Conservation (phyloP, 2,888 invertebrate genomes). For the Andrena minutula region DNA sequence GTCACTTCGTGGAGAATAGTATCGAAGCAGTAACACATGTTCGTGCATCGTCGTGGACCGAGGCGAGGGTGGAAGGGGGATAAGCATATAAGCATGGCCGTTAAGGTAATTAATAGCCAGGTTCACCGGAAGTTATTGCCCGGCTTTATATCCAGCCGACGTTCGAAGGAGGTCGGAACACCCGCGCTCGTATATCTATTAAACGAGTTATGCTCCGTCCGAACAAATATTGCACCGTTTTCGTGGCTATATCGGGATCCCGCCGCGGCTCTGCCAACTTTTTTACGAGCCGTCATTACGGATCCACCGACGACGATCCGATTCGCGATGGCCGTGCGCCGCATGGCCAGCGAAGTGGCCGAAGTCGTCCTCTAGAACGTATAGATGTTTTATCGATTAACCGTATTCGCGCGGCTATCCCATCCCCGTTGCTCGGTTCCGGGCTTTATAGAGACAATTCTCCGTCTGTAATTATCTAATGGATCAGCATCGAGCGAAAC, state of each 20-base stretch:
- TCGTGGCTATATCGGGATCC: not conserved
- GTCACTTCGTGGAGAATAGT: not conserved
- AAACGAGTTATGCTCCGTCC: constrained; percentile 59
- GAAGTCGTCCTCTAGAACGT: not conserved
- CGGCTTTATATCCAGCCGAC: constrained; percentile 62
- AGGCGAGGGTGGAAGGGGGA: constrained; percentile 45
- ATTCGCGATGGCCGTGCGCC: constrained; percentile 27
- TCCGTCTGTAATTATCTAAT: constrained; percentile 30
- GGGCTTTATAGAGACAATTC: not conserved
- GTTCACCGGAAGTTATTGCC: constrained; percentile 66
- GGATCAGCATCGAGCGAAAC: not conserved
- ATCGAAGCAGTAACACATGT: constrained; percentile 10
- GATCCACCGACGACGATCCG: constrained; percentile 16
- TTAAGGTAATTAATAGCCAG: constrained; percentile 74
- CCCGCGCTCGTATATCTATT: constrained; percentile 58
- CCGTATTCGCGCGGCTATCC: constrained; percentile 21
- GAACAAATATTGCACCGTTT: constrained; percentile 52
- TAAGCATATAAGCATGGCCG: constrained; percentile 70
- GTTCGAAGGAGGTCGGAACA: constrained; percentile 19
- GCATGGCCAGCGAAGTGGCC: constrained; percentile 31
- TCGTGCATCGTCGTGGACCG: constrained; percentile 30
- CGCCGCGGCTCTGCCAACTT: constrained; percentile 32
- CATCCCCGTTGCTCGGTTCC: not conserved
- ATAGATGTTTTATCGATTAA: constrained; percentile 47
- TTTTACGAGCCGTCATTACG: constrained; percentile 47